Base-by-base conservation (phyloP, 2,888 invertebrate species). In the Itoplectis maculator region DNA sequence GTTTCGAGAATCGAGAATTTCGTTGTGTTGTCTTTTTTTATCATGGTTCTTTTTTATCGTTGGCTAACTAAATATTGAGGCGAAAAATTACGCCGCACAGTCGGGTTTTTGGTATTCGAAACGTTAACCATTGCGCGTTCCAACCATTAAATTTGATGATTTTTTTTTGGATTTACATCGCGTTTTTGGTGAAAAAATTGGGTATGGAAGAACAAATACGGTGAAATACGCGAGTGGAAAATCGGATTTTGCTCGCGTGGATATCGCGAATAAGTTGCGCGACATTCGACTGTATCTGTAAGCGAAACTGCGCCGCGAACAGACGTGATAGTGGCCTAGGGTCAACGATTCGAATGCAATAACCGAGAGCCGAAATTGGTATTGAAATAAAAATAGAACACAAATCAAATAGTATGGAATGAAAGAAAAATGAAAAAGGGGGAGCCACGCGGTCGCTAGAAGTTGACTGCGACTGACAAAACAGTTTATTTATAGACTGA, bases 311-410 rank as follows among this genome's bases (percentile, higher is more conserved):
- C 40, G 23, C 40, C 40, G 68, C 18, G 15, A 51, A 51, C 51
- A n/a, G 29, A 20, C 35, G 35, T 13, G 47, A 18, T 2, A 8
- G 13, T 23, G 42, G 20, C 54, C 45, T 5, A 47, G 45, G 42
- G 23, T 47, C 11, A 49, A 68, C 76, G 59, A 59, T 59, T 59
- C 37, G 37, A 15, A 66, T 29, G 29, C 76, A 68, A 68, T 68
- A 68, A 76, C 47, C 37, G 59, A 11, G n/a, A 47, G n/a, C 5
- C 65, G 54, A 23, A 54, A 65, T 76, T 40, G 59, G 56, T 59
- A 59, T 68, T 68, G 37, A 68, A 59, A 68, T 56, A 23, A 61
- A 59, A 69, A 69, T 59, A 56, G 23, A 56, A 75, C 54, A 37
- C n/a, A 45, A 68, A 42, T 56, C 23, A 65, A 66, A 75, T 18